Evolutionary conservation across 2,888 invertebrate species (phyloP), one percentile per base, ranked within the genome.

Genomic region (Ichneumon xanthorius): DNA sequence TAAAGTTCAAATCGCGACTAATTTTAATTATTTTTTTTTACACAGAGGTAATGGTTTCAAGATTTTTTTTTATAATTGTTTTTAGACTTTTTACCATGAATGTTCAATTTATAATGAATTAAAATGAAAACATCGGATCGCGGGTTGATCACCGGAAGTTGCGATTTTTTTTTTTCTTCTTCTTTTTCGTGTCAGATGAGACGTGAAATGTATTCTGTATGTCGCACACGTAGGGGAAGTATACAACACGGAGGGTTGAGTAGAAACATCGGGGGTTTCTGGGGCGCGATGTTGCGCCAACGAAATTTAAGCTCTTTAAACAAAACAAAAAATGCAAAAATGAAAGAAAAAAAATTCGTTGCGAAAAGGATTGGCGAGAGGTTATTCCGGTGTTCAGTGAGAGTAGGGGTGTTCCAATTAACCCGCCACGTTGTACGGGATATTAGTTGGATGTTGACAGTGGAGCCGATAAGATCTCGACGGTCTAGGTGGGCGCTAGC

Each of bases 371-470:
- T 77, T 67, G 75, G 81, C 70, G 79, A 70, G 55, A 50, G 72
- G 70, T 90, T 82, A 63, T 37, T 26, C 65, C 22, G 71, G 58
- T 89, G 89, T 90, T 90, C 89, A 88, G 85, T 90, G 87, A 63
- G 33, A 55, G 63, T 33, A 30, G 87, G 87, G 85, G 88, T 90
- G 89, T 91, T 92, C 89, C 92, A 92, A 92, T 92, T 92, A 92
- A 92, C 89, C 90, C 89, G 90, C 89, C 91, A 91, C 91, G 92
- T 92, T 92, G 92, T 92, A 91, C 92, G 92, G 81, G 92, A 92
- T 92, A 93, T 92, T 93, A 92, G 93, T 91, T 92, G 91, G 92
- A 88, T 93, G 93, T 93, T 93, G 92, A 93, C 93, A 92, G 91
- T 92, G 88, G 90, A 88, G 75, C 88, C 89, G 93, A 93, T 93